Base-by-base conservation (phyloP, 2,888 invertebrate genomes). In the Lamellibrachia columna region DNA sequence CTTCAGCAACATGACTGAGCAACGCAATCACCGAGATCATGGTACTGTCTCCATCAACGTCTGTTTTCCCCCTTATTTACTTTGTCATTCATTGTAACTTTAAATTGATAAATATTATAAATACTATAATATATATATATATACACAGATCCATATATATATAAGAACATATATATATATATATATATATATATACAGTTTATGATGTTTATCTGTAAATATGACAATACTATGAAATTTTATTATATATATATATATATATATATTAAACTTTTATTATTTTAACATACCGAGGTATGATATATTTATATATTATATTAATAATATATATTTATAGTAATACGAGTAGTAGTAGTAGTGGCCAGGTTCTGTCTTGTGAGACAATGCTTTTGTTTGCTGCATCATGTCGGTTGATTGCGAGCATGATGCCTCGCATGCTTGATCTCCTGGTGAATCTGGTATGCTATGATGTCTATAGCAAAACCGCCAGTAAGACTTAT, bases 21-120 rank as follows among this genome's bases (percentile, higher is more conserved):
- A 98, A 98, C 95, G 98, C 98, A 28, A 98, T 98, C 95, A 97
- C 98, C 92, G 97, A 98, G 0, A 93, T 96, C 1, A 97, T 98
- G 97, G 99, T 99, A 0, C 22, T 9, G 55, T 9, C 55, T 40
- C 40, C 40, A 40, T 40, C 40, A 40, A 40, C 40, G 40, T 40
- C 40, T 40, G 40, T 40, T 40, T 40, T 40, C n/a, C n/a, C 75
- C 15, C 22, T 75, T 6, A 75, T 75, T 8, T 75, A 3, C n/a
- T 15, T 15, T 75, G 22, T 1, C 6, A 15, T 75, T 75, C n/a
- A 75, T 75, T 75, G 75, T 75, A 22, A 75, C 22, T 75, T 75
- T 22, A 75, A 7, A 6, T n/a, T 22, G 75, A 75, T 75, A 75
- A 60, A 3, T 15, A 60, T 15, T 60, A 11, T 60, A 60, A 60